Base-by-base conservation (phyloP, 1,140 invertebrate species). In the Magallana angulata region DNA sequence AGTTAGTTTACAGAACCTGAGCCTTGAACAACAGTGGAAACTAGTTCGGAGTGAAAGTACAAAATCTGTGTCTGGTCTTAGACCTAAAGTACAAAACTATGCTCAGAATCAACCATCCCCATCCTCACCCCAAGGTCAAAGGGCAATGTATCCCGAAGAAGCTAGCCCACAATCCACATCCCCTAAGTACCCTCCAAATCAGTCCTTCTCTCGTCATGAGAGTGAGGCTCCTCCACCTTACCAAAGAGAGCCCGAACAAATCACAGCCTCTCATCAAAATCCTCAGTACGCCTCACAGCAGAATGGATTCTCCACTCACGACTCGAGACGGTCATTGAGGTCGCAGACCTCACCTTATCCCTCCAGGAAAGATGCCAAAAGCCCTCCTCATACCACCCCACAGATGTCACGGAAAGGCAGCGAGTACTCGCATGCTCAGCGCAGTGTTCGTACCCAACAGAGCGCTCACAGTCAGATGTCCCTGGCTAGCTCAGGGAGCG, bases 391-490 rank as follows among this genome's bases (percentile, higher is more conserved):
- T n/a, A 82, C 81, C 56, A 57, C 81, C n/a, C 48, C 48, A 18
- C 18, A 24, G 9, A n/a, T 58, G 18, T 58, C 56, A 16, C 48
- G 81, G 1, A 58, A 82, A 30, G 57, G 56, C 14, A 57, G 57
- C 7, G 81, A 82, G 57, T 57, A 57, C 16, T 58, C 48, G 36
- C 81, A 82, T 4, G 56, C 48, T 57, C 81, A 82, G 18, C 14
- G 81, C 14, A 58, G 57, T 56, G 36, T 30, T 8, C 68, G 68
- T 6, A 76, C 68, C 36, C 81, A 82, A 48, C 81, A 82, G 81
- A 82, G 81, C 81, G 16, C 57, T n/a, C 81, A 57, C 3, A 82
- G 81, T 82, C 81, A 82, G 57, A 57, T 58, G 56, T 82, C 81
- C 81, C 7, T 57, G 81, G 48, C 81, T 16, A 82, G 81, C 81